phyloP scores from a whole-genome alignment of 1,140 invertebrate species.

The Agrypnia vestita region DNA sequence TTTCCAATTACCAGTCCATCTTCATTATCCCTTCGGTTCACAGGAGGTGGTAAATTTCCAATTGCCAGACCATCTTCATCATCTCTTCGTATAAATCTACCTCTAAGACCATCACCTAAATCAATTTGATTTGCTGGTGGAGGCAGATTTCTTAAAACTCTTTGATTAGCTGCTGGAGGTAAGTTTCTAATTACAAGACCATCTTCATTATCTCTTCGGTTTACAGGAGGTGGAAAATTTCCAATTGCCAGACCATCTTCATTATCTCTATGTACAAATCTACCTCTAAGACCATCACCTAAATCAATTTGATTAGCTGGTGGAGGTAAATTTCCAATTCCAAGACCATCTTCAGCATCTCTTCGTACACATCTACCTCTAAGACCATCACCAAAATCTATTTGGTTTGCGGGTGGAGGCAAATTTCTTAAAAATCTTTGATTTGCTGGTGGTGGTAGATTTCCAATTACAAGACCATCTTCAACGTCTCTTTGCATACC shows the following conservation, averaged over 20 bases:
- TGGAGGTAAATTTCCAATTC: neutral
- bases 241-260: slow-evolving; percentile 1
- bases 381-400: too few relatives aligned
- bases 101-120: too few relatives aligned
- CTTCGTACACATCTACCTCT: neutral
- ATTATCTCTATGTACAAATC: neutral
- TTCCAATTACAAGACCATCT: neutral
- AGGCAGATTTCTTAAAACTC: neutral
- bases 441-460: neutral
- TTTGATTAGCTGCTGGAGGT: slow-evolving; percentile 10
- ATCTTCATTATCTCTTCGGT: neutral
- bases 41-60: neutral
- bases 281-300: slow-evolving; percentile 1
- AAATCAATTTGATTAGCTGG: slow-evolving; percentile 1
- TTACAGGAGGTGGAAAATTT: neutral
- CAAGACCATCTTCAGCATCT: slow-evolving; percentile 1
- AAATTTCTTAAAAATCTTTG: too few relatives aligned
- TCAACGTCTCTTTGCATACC: too few relatives aligned
- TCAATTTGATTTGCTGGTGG: slow-evolving; percentile 1
- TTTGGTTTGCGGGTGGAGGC: too few relatives aligned
- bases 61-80: slow-evolving; percentile 9
- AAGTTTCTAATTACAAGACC: neutral
- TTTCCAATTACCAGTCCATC: neutral
- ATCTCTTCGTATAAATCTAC: neutral
- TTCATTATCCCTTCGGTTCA: slow-evolving; percentile 3